A percentile compares a stretch with the other conserved stretches of the same genome.
Evolutionary conservation across 2,888 invertebrate species (phyloP).

Genomic region (Thelaira solivaga): DNA sequence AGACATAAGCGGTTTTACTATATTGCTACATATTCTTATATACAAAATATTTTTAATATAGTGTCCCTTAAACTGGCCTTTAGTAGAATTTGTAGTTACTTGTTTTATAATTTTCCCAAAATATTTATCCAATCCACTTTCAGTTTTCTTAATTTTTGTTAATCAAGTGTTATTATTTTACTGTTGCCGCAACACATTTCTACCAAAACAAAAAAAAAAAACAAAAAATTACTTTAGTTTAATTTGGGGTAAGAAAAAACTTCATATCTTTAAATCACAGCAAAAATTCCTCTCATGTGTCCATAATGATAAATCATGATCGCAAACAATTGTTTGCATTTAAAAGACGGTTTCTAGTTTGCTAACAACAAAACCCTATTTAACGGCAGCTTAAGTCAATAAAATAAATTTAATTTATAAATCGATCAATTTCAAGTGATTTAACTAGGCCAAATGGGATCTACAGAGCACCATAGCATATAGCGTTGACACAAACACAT

Average conservation of each 20-base stretch:
- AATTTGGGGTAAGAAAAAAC: neutral
- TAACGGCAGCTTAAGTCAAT: constrained; percentile 55
- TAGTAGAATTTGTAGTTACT: too few species aligned
- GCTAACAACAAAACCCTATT: constrained; percentile 43
- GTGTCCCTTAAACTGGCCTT: too few species aligned
- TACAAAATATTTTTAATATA: too few species aligned
- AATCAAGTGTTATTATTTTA: too few species aligned
- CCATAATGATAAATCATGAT: constrained; percentile 37
- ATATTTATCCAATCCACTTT: too few species aligned
- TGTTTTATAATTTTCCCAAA: too few species aligned
- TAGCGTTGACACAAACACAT: neutral
- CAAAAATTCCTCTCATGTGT: neutral
- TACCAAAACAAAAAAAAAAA: too few species aligned
- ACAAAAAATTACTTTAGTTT: neutral
- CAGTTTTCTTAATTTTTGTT: too few species aligned
- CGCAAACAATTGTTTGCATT: constrained; percentile 15
- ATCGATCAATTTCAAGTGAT: constrained; percentile 63
- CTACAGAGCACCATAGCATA: constrained; percentile 15
- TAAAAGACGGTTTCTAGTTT: neutral
- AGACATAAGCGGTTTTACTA: too few species aligned
- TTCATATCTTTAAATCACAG: neutral
- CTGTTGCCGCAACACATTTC: too few species aligned
- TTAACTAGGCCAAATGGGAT: constrained; percentile 59
- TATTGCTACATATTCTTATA: too few species aligned
- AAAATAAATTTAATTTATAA: constrained; percentile 65